Evolutionary conservation across 2,797 vertebrate species (phyloP), one percentile per base, ranked within the genome.

Genomic region (Phylloscopus collybita): DNA sequence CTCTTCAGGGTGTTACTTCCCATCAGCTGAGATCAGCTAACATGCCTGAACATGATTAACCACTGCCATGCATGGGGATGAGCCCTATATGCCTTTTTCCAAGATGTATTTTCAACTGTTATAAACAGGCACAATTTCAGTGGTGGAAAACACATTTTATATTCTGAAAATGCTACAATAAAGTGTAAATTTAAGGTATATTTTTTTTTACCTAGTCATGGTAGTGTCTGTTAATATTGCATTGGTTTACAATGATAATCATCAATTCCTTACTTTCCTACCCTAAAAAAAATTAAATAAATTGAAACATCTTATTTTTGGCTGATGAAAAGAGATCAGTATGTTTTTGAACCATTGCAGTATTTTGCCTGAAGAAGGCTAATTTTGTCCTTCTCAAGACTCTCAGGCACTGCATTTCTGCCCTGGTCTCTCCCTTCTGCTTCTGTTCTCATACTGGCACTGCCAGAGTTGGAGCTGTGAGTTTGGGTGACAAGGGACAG

Each of bases 21-120:
- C 65, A 84, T 88, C 83, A 93, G 76, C 67, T 88, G 76, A 93
- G 80, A 94, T 88, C 82, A 96, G 82, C 80, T 86, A 90, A 86
- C 62, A 86, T 27, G 73, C 59, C 27, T 78, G 79, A 94, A 80
- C 34, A 40, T 29, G 65, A 94, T 91, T 86, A 96, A 80, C 81
- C 67, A 53, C 86, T 80, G 53, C 34, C 36, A 47, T 2, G 15
- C 38, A 49, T 18, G 27, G 40, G n/a, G 30, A 56, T 73, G 53
- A 90, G 59, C 75, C 64, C 76, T 92, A 27, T 17, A 72, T 45
- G 56, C 32, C 60, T 84, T 79, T 80, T n/a, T 85, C 29, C 20
- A 54, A 81, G 51, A 66, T 3, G 15, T 40, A 86, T 84, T 92
- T 94, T 86, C 59, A 70, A 76, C 29, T 8, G 4, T 42, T 93